Evolutionary conservation across 2,797 vertebrate species (phyloP), one percentile per base, ranked within the genome.

Genomic region (Sebastes vulpes): DNA sequence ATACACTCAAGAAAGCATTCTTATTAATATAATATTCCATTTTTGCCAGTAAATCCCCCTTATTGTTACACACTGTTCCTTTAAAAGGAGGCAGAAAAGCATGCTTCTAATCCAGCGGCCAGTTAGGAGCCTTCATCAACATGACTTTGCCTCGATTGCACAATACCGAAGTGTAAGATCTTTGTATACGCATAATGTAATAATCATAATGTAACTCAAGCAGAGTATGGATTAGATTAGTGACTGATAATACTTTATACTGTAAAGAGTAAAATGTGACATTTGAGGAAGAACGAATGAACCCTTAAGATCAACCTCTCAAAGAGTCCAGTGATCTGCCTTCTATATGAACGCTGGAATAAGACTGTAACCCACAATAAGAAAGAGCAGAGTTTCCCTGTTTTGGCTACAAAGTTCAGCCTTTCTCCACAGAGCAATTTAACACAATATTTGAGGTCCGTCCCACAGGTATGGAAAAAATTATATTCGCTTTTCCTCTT

Each of bases 341-440:
- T 52, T 60, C 56, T 50, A 21, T 32, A 52, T 14, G 21, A 67
- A 26, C 11, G 32, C 54, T 52, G 31, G 9, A 50, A 58, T 42
- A 53, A 71, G 35, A 29, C 20, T 28, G 60, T 4, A 60, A 71
- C 26, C 35, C 48, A 38, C 20, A 2, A 20, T 11, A 60, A 50
- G 20, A 77, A 68, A 57, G 6, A 79, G 56, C 57, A 70, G 29
- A 71, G 46, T 38, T 66, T 25, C 14, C 23, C 11, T 28, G 11
- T 38, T 81, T 72, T 53, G 50, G 64, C 70, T 5, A 35, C 18
- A 38, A 65, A 61, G n/a, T n/a, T 18, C 56, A 59, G 31, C n/a
- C 25, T 64, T 29, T 31, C 25, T 69, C 12, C 11, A 53, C 28
- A 63, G 10, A 65, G 16, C 16, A 65, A 53, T 32, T 6, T 5